Percentiles rank a stretch among this genome's conserved stretches.
Evolutionary conservation across 2,113 vertebrate species (phyloP).

Genomic region (Lepidothrix coronata): DNA sequence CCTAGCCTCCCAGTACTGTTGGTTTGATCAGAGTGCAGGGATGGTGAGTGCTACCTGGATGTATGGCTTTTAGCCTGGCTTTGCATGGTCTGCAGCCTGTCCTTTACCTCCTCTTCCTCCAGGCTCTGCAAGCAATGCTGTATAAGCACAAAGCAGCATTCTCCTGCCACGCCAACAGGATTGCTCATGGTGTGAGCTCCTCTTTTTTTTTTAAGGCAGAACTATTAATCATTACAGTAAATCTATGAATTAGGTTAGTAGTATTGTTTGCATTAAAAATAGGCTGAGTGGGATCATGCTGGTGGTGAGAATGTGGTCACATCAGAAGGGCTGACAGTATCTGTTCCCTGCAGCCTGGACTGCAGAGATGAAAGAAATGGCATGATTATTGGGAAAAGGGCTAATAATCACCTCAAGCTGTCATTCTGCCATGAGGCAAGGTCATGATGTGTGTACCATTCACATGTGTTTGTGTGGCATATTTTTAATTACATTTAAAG

Average conservation of each 20-base stretch:
- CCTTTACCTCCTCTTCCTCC: neutral
- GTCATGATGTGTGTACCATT: neutral
- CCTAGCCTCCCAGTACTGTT: neutral
- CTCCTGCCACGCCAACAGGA: neutral
- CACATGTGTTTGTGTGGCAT: neutral
- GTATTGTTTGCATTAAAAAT: neutral
- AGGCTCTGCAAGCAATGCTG: neutral
- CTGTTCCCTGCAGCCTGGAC: neutral
- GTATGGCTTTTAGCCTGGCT: neutral
- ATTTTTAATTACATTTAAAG: neutral
- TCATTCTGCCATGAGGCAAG: neutral
- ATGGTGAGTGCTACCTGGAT: fast-evolving
- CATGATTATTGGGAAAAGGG: neutral
- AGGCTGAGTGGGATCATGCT: neutral
- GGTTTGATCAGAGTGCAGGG: neutral
- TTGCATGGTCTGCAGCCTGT: neutral
- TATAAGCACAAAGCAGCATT: neutral
- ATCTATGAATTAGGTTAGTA: neutral
- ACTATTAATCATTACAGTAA: neutral
- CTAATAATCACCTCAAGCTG: neutral
- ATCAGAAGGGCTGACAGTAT: neutral
- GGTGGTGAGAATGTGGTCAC: neutral
- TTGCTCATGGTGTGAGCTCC: neutral
- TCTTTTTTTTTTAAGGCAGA: neutral
- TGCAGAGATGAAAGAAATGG: neutral